These are phyloP conservation scores for Homarus americanus DNA, from an alignment of 1,140 invertebrate species.

Conservation along the genomic window DNA sequence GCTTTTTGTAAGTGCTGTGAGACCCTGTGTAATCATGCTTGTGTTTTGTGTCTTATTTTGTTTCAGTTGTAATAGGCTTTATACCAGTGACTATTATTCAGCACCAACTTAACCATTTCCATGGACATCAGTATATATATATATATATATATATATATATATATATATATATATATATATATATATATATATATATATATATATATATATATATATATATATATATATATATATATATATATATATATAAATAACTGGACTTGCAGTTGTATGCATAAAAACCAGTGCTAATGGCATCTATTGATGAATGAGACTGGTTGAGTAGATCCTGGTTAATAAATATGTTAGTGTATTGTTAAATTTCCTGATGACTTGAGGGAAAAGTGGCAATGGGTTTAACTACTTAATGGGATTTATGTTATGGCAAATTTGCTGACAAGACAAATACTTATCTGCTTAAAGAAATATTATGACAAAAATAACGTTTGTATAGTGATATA, in stretches of 20 bases:
- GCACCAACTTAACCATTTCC: conserved; percentile 15
- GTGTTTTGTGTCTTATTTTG: conserved; percentile 19
- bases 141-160: no score
- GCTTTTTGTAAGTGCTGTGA: neutral
- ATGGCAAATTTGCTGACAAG: no score
- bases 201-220: no score
- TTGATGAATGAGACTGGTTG: neutral
- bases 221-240: no score
- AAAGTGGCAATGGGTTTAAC: neutral
- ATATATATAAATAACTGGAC: no score
- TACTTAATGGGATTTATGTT: neutral
- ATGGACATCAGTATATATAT: no score
- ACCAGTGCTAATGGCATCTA: neutral
- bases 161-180: no score
- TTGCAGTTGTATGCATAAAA: no score
- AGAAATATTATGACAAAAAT: neutral
- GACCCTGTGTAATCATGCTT: neutral
- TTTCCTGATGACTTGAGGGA: conserved; percentile 20
- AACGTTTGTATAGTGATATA: neutral
- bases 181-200: no score
- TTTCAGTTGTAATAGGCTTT: neutral
- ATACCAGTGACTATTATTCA: neutral
- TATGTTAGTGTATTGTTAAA: neutral
- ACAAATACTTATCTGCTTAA: neutral
- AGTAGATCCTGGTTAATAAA: neutral